Conservation (phyloP, 2,113 vertebrate species). For the Dinomys branickii region DNA sequence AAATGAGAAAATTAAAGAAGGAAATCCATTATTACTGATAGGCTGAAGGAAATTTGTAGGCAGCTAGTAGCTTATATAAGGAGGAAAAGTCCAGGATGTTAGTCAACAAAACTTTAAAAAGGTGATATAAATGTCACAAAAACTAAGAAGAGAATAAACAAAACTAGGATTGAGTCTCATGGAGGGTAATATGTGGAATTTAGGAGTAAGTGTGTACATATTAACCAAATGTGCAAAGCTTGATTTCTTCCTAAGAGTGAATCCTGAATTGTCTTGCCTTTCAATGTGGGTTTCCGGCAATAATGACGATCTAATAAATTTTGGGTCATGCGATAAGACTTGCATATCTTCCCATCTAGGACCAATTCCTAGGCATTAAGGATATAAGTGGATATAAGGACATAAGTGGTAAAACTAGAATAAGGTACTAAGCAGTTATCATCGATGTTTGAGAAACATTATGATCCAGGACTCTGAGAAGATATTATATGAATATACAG, state of each 20-base stretch:
- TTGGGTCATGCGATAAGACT: background rate
- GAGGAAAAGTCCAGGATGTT: background rate
- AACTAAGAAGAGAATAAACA: background rate
- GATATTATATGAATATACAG: background rate
- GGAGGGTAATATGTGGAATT: background rate
- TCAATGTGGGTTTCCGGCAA: background rate
- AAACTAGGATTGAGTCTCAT: background rate
- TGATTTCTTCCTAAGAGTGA: background rate
- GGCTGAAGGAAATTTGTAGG: background rate
- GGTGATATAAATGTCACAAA: background rate
- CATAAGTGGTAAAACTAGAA: background rate
- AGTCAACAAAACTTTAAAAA: background rate
- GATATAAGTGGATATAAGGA: background rate
- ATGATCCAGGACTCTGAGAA: background rate
- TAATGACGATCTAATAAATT: background rate
- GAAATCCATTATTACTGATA: background rate
- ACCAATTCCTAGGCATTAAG: background rate
- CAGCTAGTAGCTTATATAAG: background rate
- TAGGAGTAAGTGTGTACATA: background rate
- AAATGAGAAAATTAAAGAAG: background rate
- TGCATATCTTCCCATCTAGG: background rate
- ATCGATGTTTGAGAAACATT: background rate
- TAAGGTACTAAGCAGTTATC: background rate
- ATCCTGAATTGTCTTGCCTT: background rate
- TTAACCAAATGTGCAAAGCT: background rate